These are phyloP conservation scores for Leucozona laternaria DNA, from an alignment of 2,888 invertebrate species.

Conservation along the genomic window DNA sequence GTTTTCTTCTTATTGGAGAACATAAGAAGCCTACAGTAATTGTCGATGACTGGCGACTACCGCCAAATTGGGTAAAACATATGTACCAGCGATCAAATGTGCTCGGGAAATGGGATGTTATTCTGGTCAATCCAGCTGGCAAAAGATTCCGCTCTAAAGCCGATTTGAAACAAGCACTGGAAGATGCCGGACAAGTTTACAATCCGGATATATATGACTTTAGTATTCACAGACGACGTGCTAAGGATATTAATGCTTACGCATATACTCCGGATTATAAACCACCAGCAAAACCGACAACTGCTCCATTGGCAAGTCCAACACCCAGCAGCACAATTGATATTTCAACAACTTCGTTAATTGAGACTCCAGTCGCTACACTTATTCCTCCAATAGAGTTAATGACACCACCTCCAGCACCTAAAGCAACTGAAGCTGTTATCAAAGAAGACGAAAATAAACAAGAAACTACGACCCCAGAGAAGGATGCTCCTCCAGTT, in stretches of 20 bases:
- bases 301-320: conserved; percentile 68
- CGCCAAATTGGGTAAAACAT: conserved; percentile 91
- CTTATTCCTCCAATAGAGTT: conserved; percentile 81
- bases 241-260: conserved; percentile 83
- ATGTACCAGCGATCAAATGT: conserved; percentile 89
- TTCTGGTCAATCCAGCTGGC: conserved; percentile 88
- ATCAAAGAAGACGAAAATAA: conserved; percentile 57
- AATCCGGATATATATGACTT: conserved; percentile 86
- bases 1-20: conserved; percentile 83
- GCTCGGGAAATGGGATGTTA: conserved; percentile 91
- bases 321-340: neutral
- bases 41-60: conserved; percentile 90
- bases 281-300: conserved; percentile 78
- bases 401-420: conserved; percentile 79
- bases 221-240: conserved; percentile 85
- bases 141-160: conserved; percentile 86
- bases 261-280: conserved; percentile 82
- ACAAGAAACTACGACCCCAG: neutral
- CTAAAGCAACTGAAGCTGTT: conserved; percentile 43
- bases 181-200: conserved; percentile 83
- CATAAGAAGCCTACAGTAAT: conserved; percentile 85
- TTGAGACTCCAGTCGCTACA: conserved; percentile 80
- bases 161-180: conserved; percentile 84
- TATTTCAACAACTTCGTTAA: conserved; percentile 76
- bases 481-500: neutral